phyloP scores from a whole-genome alignment of 1,140 invertebrate genomes.

The Drusus annulatus region DNA sequence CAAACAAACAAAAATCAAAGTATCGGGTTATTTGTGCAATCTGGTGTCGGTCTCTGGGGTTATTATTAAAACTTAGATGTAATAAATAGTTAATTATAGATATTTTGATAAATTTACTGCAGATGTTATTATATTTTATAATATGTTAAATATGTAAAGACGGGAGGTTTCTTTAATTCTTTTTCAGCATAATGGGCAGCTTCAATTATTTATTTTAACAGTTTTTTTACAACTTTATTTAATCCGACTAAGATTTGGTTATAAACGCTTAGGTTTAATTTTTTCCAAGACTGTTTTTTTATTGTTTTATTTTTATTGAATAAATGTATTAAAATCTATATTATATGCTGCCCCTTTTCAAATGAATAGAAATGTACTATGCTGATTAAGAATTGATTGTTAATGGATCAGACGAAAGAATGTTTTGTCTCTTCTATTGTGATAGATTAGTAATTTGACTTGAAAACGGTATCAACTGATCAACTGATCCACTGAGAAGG shows the following conservation, averaged over 20 bases:
- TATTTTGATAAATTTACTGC: conserved; percentile 51
- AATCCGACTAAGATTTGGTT: conserved; percentile 6
- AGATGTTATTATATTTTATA: conserved; percentile 57
- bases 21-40: conserved; percentile 75
- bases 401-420: conserved; percentile 55
- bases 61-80: conserved; percentile 62
- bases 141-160: conserved; percentile 43
- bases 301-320: conserved; percentile 11
- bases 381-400: conserved; percentile 56
- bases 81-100: conserved; percentile 56
- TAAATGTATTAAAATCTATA: conserved; percentile 24
- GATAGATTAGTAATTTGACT: conserved; percentile 18
- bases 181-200: conserved; percentile 51
- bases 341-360: conserved; percentile 36
- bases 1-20: conserved; percentile 71
- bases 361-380: conserved; percentile 24
- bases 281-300: conserved; percentile 41
- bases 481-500: background rate
- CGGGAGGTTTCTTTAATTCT: conserved; percentile 55
- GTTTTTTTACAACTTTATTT: background rate
- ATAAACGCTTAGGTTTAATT: conserved; percentile 28
- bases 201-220: conserved; percentile 47
- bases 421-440: conserved; percentile 58
- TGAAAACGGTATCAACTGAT: background rate
- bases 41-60: conserved; percentile 72